Evolutionary conservation across 2,888 invertebrate genomes (phyloP), one percentile per base, ranked within the genome.

Genomic region (Hypomecis atomaria): DNA sequence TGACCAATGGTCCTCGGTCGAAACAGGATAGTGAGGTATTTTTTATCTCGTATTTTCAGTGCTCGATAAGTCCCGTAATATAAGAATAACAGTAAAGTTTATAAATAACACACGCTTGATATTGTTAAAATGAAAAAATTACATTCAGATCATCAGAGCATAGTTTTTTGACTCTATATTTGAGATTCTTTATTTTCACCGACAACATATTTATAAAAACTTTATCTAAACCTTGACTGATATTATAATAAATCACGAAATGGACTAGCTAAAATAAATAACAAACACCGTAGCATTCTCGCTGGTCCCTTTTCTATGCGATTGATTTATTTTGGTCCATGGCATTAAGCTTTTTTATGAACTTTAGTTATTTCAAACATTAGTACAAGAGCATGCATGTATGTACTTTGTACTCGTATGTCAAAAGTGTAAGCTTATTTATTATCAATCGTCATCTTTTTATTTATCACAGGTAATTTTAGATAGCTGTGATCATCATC

Each of bases 211-310:
- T 49, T 11, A 49, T 11, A 49, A 37, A 48, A 49, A 11, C 11
- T 4, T 11, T 11, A 49, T 48, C n/a, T 48, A n/a, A 34, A 34
- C n/a, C 10, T 48, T 13, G 13, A 6, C 23, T 33, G 40, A 10
- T 33, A 40, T 10, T 40, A 0, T 10, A 10, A 52, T 6, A 40
- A 6, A 53, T 38, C 57, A 36, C 61, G 57, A 71, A 65, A 66
- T 67, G 33, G 59, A 65, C 59, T 60, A 65, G 59, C 13, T 42
- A 69, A 57, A 70, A 62, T 71, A 69, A 75, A 78, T 76, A 75
- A 76, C 74, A 74, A 71, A 68, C 47, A 50, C 13, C 48, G 33
- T 36, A 37, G 52, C 23, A 47, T 58, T 13, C 1, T 50, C 44
- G 47, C 57, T 49, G 38, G 44, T 49, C 43, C 42, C 23, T 36